Base-by-base conservation (phyloP, 1,140 invertebrate species). In the Pogonomyrmex barbatus region DNA sequence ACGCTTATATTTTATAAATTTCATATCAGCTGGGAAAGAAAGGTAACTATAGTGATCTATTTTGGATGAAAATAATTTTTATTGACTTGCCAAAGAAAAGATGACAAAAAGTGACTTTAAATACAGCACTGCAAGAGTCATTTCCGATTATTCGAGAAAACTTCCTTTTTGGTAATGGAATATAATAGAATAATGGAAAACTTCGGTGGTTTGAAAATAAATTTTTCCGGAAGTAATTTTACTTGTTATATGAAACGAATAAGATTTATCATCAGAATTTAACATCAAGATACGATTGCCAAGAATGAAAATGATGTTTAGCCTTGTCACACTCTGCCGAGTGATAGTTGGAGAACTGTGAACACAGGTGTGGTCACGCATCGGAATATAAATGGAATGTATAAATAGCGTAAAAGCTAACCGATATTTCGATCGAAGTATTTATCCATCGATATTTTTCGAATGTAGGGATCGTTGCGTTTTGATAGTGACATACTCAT, bases 341-440 rank as follows among this genome's bases (percentile, higher is more conserved):
- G 42, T 54, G 33, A 60, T 24, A 30, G 52, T 58, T 58, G 78
- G 67, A 60, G 68, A 75, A 83, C n/a, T 82, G 79, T 75, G 79
- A 75, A 24, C 68, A 83, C 79, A 83, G 79, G 79, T 83, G 79
- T 83, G 68, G 68, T 83, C 68, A 75, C 52, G 33, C 54, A 75
- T 54, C 77, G 54, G 63, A 81, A 81, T 81, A 42, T 36, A 79
- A 79, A 42, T 39, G 47, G 14, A 65, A 30, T 24, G 78, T 42
- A 45, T 45, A 47, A 71, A 81, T 54, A 65, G 30, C 50, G 39
- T 9, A 56, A 82, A 24, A 42, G n/a, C 17, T 58, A 75, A 58
- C 77, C 52, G 76, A 24, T 79, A 54, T 47, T 52, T 79, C n/a
- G 45, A 79, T 79, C 68, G 4, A 42, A 52, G 14, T 10, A 14